Evolutionary conservation across 2,797 vertebrate species (phyloP), one percentile per base, ranked within the genome.

Genomic region (Tenualosa ilisha): DNA sequence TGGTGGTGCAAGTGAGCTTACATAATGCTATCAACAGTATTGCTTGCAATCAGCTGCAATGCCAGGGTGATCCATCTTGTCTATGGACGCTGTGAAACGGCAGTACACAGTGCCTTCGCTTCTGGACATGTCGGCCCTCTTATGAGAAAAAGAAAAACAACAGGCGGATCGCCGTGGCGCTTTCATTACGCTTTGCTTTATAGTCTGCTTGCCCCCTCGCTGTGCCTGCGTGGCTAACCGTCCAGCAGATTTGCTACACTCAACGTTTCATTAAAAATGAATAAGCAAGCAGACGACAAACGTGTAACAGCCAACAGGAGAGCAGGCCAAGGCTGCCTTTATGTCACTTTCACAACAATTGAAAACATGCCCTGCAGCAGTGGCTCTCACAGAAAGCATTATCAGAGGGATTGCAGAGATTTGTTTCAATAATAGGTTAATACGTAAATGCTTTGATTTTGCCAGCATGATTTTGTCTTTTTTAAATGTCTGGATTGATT

Each of bases 81-180:
- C n/a, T 24, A 63, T 63, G 59, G 59, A 24, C 59, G 7, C 7
- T 9, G n/a, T 9, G 59, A 9, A 24, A 63, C n/a, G 1, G n/a
- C 6, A 24, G 59, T 24, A 8, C 5, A 56, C 54, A 56, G 54
- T n/a, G 12, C 54, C 54, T 15, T 79, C 46, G 72, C 72, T 79
- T 1, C 72, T 6, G 40, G 72, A 20, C 37, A 46, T 43, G 37
- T 46, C 40, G 20, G 40, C 72, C 20, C 72, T 46, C 72, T 79
- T 79, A 79, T 79, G 72, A 79, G 72, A 46, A 79, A 79, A 79
- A 79, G 72, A 79, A 79, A 22, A 46, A 79, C 72, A 79, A 46
- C 72, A 1, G 72, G 5, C 17, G 20, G 15, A 43, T 79, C 43
- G 72, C 72, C 72, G 37, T 17, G 31, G 13, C 68, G 31, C 31